A percentile compares a stretch with the other conserved stretches of the same genome.
phyloP scores from a whole-genome alignment of 2,888 invertebrate species.

The Gastracanthus pulcherrimus region DNA sequence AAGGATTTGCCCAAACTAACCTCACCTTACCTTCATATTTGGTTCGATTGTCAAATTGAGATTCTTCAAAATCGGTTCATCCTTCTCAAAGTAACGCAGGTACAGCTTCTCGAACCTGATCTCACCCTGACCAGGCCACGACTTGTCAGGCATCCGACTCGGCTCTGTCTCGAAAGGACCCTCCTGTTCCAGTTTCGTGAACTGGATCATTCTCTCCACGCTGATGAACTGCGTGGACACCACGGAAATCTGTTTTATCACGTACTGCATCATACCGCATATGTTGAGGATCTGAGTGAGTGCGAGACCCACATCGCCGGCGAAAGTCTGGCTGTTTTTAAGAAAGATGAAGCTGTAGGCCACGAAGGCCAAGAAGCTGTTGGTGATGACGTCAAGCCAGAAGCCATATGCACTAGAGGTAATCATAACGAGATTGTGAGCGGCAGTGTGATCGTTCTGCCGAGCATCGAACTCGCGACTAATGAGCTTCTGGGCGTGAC shows the following conservation, averaged over 20 bases:
- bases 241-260: slow-evolving; percentile 88
- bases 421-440: slow-evolving; percentile 81
- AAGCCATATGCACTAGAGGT: slow-evolving; percentile 83
- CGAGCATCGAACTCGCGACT: slow-evolving; percentile 86
- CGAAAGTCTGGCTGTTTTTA: slow-evolving; percentile 77
- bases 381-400: slow-evolving; percentile 83
- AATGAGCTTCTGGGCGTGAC: slow-evolving; percentile 85
- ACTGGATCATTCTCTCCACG: slow-evolving; percentile 90
- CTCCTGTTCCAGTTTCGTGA: slow-evolving; percentile 83
- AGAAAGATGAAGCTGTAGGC: slow-evolving; percentile 82
- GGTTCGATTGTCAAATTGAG: slow-evolving; percentile 84
- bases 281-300: slow-evolving; percentile 84
- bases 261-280: slow-evolving; percentile 90
- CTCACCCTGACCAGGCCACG: slow-evolving; percentile 85
- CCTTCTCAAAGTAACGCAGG: slow-evolving; percentile 83
- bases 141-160: slow-evolving; percentile 79
- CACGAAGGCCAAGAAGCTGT: slow-evolving; percentile 81
- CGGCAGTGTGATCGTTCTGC: slow-evolving; percentile 84
- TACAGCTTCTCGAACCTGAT: slow-evolving; percentile 82
- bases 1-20: no score
- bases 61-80: slow-evolving; percentile 86
- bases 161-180: slow-evolving; percentile 82
- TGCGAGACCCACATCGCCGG: slow-evolving; percentile 86
- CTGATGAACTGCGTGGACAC: slow-evolving; percentile 87
- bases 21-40: slow-evolving; percentile 83